phyloP scores from a whole-genome alignment of 2,888 invertebrate genomes.

The Heliconius cydno region DNA sequence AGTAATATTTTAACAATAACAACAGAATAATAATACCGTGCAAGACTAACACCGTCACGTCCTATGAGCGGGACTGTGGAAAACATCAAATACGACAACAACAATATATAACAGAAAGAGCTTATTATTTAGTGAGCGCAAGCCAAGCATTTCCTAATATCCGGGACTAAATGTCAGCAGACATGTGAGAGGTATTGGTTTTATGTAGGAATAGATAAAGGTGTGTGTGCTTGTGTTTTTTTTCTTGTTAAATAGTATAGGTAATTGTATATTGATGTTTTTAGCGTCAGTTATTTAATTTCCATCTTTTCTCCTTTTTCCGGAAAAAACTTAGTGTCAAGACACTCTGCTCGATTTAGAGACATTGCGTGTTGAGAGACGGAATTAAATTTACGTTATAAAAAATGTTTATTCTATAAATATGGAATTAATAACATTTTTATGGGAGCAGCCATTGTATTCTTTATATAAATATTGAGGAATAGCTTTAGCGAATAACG shows the following conservation, averaged over 20 bases:
- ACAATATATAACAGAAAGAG: constrained; percentile 33
- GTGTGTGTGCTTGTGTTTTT: neutral
- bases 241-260: neutral
- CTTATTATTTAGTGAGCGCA: constrained; percentile 33
- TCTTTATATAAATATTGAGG: no score
- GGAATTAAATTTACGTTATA: neutral
- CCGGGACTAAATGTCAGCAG: constrained; percentile 42
- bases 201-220: neutral
- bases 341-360: neutral
- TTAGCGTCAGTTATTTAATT: no score
- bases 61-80: constrained; percentile 6
- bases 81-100: constrained; percentile 9
- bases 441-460: no score
- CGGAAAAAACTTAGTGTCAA: no score
- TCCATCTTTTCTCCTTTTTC: no score
- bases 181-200: constrained; percentile 24
- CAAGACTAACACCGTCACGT: constrained; percentile 12
- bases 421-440: no score
- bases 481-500: no score
- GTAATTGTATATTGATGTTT: neutral
- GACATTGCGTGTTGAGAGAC: neutral
- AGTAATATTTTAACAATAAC: neutral
- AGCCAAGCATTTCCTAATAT: constrained; percentile 43
- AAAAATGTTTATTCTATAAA: no score
- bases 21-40: neutral